Percentiles rank a stretch among this genome's conserved stretches.
phyloP scores from a whole-genome alignment of 2,888 invertebrate species.

The Laspeyria flexula region DNA sequence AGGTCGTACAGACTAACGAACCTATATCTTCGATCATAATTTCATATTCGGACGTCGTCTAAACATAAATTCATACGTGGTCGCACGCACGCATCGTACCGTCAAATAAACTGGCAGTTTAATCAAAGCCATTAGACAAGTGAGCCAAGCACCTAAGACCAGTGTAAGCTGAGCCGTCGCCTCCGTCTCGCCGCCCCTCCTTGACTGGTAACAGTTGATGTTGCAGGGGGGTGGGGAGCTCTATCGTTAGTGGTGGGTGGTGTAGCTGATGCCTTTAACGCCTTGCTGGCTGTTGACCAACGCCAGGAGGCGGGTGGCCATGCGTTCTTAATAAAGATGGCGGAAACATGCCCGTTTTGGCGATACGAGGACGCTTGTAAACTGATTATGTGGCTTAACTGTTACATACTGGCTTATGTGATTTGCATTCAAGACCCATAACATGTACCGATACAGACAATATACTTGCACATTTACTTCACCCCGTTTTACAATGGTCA shows the following conservation, averaged over 20 bases:
- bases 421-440: neutral
- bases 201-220: slow-evolving; percentile 32
- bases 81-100: slow-evolving; percentile 81
- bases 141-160: slow-evolving; percentile 80
- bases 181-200: slow-evolving; percentile 52
- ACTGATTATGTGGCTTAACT: slow-evolving; percentile 49
- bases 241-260: slow-evolving; percentile 69
- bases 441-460: neutral
- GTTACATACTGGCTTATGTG: slow-evolving; percentile 27
- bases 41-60: slow-evolving; percentile 74
- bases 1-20: slow-evolving; percentile 43
- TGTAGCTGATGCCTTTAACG: slow-evolving; percentile 84
- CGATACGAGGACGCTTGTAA: slow-evolving; percentile 60
- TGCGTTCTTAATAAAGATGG: slow-evolving; percentile 85
- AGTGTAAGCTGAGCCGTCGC: slow-evolving; percentile 62
- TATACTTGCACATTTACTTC: too few relatives aligned
- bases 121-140: slow-evolving; percentile 86
- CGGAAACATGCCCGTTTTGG: slow-evolving; percentile 75
- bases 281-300: slow-evolving; percentile 84
- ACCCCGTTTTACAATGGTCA: too few relatives aligned
- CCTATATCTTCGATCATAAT: slow-evolving; percentile 76
- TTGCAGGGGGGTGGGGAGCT: slow-evolving; percentile 55
- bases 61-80: slow-evolving; percentile 85
- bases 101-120: slow-evolving; percentile 86
- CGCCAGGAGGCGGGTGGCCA: slow-evolving; percentile 80